Evolutionary conservation across 2,113 vertebrate genomes (phyloP), one percentile per base, ranked within the genome.

Genomic region (Chunga burmeisteri): DNA sequence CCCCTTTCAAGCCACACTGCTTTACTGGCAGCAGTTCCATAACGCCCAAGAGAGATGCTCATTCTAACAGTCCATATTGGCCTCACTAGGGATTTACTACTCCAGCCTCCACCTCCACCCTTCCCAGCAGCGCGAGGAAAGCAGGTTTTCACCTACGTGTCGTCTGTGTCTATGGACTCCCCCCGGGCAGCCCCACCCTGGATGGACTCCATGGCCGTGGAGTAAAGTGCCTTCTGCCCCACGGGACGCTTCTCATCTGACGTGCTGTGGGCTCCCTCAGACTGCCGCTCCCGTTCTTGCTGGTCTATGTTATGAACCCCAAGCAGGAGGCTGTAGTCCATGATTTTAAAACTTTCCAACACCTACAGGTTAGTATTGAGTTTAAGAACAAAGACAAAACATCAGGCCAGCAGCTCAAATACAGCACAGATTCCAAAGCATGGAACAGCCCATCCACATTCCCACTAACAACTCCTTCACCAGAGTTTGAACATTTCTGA

Each of bases 151-250:
- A 99, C 98, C 95, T 96, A 99, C 99, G 99, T 99, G 98, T 99
- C 99, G 0, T 99, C 99, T 0, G 99, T 99, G 92, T 99, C 99
- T 32, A 99, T 99, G 93, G 99, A 97, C 86, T 99, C 99, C 18
- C 99, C 99, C 1, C 99, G 99, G 44, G 99, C 98, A 2, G 99
- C 99, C 5, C 99, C 99, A 12, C 99, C 99, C 98, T 99, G 99
- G 97, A 99, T 99, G 94, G 99, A 99, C 98, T 99, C 99, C 99
- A 99, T 99, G 96, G 99, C 99, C 0, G 99, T 99, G 94, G 99
- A 99, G 96, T 99, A 99, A 23, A 99, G 98, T 2, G 99, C 99
- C 97, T 99, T 99, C 98, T 99, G 99, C 47, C 98, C 99, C 93
- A 99, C 97, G 0, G 99, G 99, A 70, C 99, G 98, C 98, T 99